Percentiles rank a stretch among this genome's conserved stretches.
Evolutionary conservation across 1,140 invertebrate genomes (phyloP).

Genomic region (Yoshiicerus persimilis): DNA sequence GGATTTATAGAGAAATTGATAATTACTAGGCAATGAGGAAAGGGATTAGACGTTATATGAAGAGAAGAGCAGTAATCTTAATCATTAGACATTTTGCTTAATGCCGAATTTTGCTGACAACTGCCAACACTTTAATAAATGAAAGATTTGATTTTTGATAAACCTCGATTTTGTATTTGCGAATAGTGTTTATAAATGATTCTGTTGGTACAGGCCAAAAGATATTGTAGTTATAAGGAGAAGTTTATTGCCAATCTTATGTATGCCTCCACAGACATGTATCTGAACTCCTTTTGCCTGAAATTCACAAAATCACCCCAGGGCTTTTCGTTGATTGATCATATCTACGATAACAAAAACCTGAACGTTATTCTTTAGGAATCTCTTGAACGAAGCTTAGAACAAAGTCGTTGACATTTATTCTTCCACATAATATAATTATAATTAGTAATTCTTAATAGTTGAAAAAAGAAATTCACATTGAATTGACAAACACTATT

Average conservation of each 20-base stretch:
- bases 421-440: background rate
- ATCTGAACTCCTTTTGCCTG: background rate
- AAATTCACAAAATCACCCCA: background rate
- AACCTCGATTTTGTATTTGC: too few species aligned
- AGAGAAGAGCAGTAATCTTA: too few species aligned
- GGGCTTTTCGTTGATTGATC: background rate
- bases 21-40: too few species aligned
- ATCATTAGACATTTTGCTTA: too few species aligned
- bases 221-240: background rate
- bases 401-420: background rate
- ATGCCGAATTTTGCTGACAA: too few species aligned
- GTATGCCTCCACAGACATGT: background rate
- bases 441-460: background rate
- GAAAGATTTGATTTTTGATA: too few species aligned
- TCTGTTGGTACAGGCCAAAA: too few species aligned
- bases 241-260: background rate
- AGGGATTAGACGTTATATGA: too few species aligned
- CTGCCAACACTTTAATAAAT: too few species aligned
- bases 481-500: too few species aligned
- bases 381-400: background rate
- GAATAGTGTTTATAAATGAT: too few species aligned
- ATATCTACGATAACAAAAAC: background rate
- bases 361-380: background rate
- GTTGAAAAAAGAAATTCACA: background rate
- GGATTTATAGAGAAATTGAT: too few species aligned